These are phyloP conservation scores for Chirona hameri DNA, from an alignment of 2,888 invertebrate species.

Conservation along the genomic window DNA sequence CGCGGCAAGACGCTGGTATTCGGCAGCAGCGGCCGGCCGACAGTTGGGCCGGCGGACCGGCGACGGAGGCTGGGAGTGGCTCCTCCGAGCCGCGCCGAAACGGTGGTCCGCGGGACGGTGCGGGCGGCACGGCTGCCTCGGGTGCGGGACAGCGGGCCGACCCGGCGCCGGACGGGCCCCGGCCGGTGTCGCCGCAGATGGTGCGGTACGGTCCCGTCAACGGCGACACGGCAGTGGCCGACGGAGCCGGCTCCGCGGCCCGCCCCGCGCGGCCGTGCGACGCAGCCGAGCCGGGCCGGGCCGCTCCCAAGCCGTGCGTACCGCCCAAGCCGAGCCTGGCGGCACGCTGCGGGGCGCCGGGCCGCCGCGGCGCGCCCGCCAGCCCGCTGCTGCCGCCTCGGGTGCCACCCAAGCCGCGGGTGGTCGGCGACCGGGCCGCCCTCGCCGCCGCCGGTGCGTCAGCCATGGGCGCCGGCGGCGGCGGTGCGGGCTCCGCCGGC, in stretches of 20 bases:
- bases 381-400: neutral
- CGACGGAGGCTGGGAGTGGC: no score
- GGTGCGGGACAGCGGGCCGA: neutral
- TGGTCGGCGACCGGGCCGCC: slow-evolving; percentile 2
- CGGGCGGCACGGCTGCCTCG: neutral
- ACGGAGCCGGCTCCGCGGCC: neutral
- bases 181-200: no score
- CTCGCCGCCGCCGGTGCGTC: neutral
- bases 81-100: neutral
- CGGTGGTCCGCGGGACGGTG: neutral
- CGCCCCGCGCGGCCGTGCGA: neutral
- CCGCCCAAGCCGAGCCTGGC: neutral
- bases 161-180: no score
- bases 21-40: no score
- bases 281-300: neutral
- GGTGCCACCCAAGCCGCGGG: neutral
- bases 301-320: neutral
- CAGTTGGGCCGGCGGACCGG: no score
- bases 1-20: no score
- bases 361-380: neutral
- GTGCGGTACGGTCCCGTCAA: neutral
- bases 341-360: neutral
- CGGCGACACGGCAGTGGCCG: neutral
- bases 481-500: neutral
- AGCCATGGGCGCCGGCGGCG: neutral